Percentiles rank a stretch among this genome's conserved stretches.
phyloP scores from a whole-genome alignment of 2,113 vertebrate species.

The Boulengeromyrus knoepffleri region DNA sequence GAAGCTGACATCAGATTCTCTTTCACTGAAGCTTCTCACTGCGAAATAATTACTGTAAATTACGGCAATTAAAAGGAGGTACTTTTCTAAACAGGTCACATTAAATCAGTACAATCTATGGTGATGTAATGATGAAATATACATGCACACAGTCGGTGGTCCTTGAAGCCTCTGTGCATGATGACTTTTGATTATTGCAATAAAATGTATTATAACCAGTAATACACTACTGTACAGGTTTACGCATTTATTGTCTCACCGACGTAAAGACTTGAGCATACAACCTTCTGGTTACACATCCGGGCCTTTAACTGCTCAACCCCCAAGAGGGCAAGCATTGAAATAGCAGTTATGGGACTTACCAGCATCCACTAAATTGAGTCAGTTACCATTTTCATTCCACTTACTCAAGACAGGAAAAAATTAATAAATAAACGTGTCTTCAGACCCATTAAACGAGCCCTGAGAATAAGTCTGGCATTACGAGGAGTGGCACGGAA shows the following conservation, averaged over 20 bases:
- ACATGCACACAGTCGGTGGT: background rate
- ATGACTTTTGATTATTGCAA: background rate
- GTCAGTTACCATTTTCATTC: background rate
- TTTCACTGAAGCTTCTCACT: background rate
- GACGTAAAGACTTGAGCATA: background rate
- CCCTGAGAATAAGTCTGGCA: background rate
- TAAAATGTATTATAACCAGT: background rate
- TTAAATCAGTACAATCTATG: background rate
- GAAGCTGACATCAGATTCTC: background rate
- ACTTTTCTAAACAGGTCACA: background rate
- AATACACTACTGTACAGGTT: background rate
- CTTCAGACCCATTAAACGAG: background rate
- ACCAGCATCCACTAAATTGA: background rate
- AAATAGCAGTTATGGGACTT: background rate
- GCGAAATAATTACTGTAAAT: background rate
- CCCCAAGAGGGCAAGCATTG: background rate
- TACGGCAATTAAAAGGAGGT: background rate
- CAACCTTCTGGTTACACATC: background rate
- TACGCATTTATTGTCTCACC: background rate
- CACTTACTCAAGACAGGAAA: conserved; percentile 5
- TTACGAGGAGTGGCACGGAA: background rate
- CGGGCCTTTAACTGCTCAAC: background rate
- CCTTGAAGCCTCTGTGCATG: background rate
- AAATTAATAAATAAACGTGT: conserved; percentile 1
- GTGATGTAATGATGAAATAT: background rate